Conservation (phyloP, 2,888 invertebrate species). For the Synanthedon formicaeformis region DNA sequence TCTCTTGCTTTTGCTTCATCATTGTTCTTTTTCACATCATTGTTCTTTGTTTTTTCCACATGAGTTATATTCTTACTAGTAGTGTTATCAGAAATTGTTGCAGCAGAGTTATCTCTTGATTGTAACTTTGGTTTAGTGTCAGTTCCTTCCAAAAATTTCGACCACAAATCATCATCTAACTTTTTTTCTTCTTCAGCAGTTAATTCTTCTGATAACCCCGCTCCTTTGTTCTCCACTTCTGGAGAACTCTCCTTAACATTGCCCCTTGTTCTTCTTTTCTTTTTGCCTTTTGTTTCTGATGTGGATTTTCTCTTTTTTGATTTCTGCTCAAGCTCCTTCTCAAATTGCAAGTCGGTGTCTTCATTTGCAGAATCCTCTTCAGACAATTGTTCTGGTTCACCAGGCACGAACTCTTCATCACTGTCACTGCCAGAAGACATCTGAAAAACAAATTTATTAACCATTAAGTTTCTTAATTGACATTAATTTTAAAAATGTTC, state of each 20-base stretch:
- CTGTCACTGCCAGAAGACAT: slow-evolving; percentile 79
- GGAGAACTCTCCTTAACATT: slow-evolving; percentile 12
- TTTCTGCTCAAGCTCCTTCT: slow-evolving; percentile 52
- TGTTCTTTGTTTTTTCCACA: slow-evolving; percentile 1
- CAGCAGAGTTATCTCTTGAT: slow-evolving; percentile 15
- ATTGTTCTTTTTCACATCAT: slow-evolving; percentile 11
- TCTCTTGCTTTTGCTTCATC: slow-evolving; percentile 68
- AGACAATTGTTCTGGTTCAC: slow-evolving; percentile 73
- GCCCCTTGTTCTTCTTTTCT: slow-evolving; percentile 32
- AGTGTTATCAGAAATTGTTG: slow-evolving; percentile 5
- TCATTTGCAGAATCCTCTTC: slow-evolving; percentile 77
- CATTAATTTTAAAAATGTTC: not conserved
- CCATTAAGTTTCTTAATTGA: not conserved
- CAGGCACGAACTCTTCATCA: slow-evolving; percentile 83
- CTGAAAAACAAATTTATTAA: slow-evolving; percentile 20
- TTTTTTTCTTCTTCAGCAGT: slow-evolving; percentile 77
- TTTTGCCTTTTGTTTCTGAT: slow-evolving; percentile 25
- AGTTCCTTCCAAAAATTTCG: slow-evolving; percentile 80
- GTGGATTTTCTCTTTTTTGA: slow-evolving; percentile 40
- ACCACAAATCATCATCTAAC: slow-evolving; percentile 82
- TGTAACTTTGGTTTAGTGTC: slow-evolving; percentile 48
- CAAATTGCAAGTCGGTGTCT: slow-evolving; percentile 70
- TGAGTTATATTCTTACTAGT: not conserved
- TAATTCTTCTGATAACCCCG: slow-evolving; percentile 25
- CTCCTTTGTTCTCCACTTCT: slow-evolving; percentile 20